Percentiles rank a stretch among this genome's conserved stretches.
Evolutionary conservation across 2,888 invertebrate species (phyloP).

Genomic region (Poecilus cupreus): DNA sequence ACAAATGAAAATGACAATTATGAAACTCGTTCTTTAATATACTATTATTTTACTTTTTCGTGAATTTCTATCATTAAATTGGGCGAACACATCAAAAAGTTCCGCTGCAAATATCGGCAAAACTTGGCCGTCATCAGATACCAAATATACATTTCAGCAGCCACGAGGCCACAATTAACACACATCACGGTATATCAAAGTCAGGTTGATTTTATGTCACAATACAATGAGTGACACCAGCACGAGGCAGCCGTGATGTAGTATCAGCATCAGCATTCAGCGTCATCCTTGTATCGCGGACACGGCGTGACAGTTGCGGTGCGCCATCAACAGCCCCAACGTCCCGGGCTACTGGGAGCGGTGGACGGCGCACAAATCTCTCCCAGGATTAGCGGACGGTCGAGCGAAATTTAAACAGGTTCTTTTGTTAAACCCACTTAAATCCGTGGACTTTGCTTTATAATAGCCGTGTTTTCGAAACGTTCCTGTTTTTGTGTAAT

Average conservation of each 20-base stretch:
- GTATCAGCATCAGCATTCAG: background rate
- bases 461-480: background rate
- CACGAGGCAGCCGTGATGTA: slow-evolving; percentile 26
- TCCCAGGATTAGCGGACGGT: background rate
- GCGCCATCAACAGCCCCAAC: background rate
- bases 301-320: background rate
- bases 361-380: no score
- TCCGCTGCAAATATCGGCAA: no score
- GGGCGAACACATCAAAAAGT: no score
- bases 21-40: no score
- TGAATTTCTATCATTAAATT: no score
- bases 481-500: background rate
- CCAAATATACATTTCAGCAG: background rate
- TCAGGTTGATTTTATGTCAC: slow-evolving; percentile 1
- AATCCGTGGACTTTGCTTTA: background rate
- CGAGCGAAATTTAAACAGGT: background rate
- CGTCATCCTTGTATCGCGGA: background rate
- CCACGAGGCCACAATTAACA: background rate
- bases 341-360: background rate
- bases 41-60: no score
- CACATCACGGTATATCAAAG: slow-evolving; percentile 8
- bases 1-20: no score
- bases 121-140: background rate
- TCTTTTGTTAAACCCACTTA: background rate
- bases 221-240: slow-evolving; percentile 18